These are phyloP conservation scores for Prunella fulvescens DNA, from an alignment of 2,113 vertebrate genomes.

Conservation along the genomic window DNA sequence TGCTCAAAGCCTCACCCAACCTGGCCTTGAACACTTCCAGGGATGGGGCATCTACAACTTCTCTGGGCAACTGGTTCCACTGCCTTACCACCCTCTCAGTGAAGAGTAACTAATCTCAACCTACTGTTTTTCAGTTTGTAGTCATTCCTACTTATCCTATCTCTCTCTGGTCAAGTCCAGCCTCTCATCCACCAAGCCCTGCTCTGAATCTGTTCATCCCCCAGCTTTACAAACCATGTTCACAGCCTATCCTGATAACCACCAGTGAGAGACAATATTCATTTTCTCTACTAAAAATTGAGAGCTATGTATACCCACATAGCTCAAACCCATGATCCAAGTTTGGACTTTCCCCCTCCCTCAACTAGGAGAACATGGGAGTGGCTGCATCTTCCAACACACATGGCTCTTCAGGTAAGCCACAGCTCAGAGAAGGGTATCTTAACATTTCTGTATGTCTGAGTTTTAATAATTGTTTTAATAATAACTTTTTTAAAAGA, in stretches of 20 bases:
- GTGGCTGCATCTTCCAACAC: not conserved
- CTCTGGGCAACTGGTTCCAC: not conserved
- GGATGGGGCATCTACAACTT: not conserved
- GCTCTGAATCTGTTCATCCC: not conserved
- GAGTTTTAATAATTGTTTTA: not conserved
- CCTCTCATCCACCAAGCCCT: not conserved
- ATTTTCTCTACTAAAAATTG: not conserved
- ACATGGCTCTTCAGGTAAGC: not conserved
- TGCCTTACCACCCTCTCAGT: not conserved
- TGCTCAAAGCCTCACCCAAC: not conserved
- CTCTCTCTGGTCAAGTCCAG: too few relatives aligned
- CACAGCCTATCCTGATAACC: not conserved
- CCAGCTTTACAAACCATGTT: not conserved
- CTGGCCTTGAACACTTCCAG: not conserved
- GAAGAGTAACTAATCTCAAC: not conserved
- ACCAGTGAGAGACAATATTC: not conserved
- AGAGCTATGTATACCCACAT: not conserved
- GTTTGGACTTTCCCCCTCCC: not conserved
- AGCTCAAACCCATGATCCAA: not conserved
- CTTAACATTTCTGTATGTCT: not conserved
- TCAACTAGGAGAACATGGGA: not conserved
- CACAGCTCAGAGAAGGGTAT: not conserved
- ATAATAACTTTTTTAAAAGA: fast-evolving
- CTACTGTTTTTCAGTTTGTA: not conserved
- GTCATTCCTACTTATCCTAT: not conserved